phyloP scores from a whole-genome alignment of 2,113 vertebrate genomes.

The Oceanites oceanicus region DNA sequence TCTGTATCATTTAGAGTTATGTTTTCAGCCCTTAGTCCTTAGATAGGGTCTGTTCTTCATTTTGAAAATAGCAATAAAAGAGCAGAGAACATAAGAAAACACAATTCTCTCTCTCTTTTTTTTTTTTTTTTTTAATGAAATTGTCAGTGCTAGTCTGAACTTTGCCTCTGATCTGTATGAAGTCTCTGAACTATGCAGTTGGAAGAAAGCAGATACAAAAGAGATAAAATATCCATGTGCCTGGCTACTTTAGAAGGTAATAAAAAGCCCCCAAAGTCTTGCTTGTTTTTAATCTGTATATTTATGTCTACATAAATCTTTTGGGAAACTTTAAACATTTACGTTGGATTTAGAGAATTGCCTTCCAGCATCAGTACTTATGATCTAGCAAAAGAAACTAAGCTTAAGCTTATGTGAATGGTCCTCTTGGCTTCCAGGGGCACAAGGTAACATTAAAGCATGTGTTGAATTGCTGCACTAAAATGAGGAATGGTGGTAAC shows the following conservation, averaged over 20 bases:
- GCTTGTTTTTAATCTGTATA: constrained; percentile 18
- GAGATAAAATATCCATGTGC: constrained; percentile 4
- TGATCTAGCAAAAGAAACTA: background rate
- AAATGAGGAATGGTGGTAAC: background rate
- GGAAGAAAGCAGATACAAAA: constrained; percentile 5
- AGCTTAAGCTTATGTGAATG: background rate
- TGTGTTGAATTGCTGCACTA: background rate
- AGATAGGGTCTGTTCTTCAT: constrained; percentile 45
- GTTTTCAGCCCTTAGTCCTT: constrained; percentile 48
- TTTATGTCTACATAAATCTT: background rate
- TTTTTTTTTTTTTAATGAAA: constrained; percentile 7
- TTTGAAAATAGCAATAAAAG: constrained; percentile 54
- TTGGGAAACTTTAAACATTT: constrained; percentile 20
- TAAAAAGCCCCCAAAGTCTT: background rate
- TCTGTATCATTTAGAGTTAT: constrained; percentile 32
- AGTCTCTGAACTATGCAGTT: background rate
- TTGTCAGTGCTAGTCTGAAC: constrained; percentile 34
- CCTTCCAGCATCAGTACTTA: background rate
- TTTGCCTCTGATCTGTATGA: constrained; percentile 36
- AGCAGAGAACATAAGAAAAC: constrained; percentile 30
- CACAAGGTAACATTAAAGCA: background rate
- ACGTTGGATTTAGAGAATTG: background rate
- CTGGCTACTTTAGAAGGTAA: constrained; percentile 1
- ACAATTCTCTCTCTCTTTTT: background rate
- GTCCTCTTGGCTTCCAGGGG: background rate